Evolutionary conservation across 2,888 invertebrate genomes (phyloP), one percentile per base, ranked within the genome.

Genomic region (Ypsolopha sequella): DNA sequence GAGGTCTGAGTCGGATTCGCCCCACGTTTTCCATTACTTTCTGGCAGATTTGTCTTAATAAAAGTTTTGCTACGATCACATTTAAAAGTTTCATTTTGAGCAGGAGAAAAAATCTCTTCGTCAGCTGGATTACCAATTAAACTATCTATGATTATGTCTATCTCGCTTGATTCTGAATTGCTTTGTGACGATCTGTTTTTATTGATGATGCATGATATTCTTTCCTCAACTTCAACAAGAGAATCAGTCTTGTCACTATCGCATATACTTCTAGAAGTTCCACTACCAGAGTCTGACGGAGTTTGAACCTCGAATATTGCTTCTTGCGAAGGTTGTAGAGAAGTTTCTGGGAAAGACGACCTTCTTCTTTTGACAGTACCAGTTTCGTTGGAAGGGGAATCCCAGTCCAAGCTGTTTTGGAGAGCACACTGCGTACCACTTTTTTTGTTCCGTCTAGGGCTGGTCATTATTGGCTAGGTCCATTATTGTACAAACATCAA

Each of bases 321-420:
- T 36, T 78, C 77, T 24, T 76, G 74, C 8, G 60, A 48, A n/a
- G 58, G 54, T 52, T 62, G 61, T 52, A 73, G 75, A 0, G 61
- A 55, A 2, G 73, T 73, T 59, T 85, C 84, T 10, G 86, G 85
- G 53, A 87, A 82, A 0, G 91, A 91, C 36, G 87, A 81, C 51
- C 91, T 89, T 57, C 92, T 84, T 58, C 92, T 80, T 67, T 92
- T 92, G 4, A 93, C 92, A 1, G 93, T 93, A 10, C 92, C 92
- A 1, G 92, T 93, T 66, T 88, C 88, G 36, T 89, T 80, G 33
- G 92, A 92, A 39, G 92, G 91, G 33, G 90, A 91, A 69, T 93
- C 92, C 92, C 92, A 93, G 68, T 93, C 93, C 57, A 91, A 66
- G 33, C 51, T 51, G 58, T 70, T 75, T 61, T 74, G 80, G 53